Percentiles rank a stretch among this genome's conserved stretches.
Conservation (phyloP, 2,888 invertebrate genomes). For the Pachymerium ferrugineum region DNA sequence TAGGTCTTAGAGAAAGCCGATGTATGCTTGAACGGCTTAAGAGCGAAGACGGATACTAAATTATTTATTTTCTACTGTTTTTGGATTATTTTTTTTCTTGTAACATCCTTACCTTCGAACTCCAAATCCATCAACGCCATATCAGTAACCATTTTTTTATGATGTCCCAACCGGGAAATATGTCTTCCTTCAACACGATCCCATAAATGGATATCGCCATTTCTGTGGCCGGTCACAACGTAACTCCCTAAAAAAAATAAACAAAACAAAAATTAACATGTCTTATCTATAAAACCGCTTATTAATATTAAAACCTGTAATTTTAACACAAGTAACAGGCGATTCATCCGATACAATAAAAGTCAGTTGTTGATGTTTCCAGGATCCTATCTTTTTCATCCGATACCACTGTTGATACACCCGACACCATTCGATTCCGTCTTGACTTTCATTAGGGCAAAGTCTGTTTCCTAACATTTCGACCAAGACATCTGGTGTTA, state of each 20-base stretch:
- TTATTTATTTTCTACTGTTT: neutral
- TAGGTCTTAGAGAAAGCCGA: too few relatives aligned
- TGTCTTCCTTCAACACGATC: neutral
- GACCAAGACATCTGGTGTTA: neutral
- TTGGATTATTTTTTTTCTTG: neutral
- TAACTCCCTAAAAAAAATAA: neutral
- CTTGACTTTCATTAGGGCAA: neutral
- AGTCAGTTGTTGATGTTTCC: neutral
- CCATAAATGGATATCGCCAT: slow-evolving; percentile 24
- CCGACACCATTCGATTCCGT: neutral
- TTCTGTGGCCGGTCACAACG: slow-evolving; percentile 2
- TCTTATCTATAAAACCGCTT: neutral
- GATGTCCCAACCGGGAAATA: neutral
- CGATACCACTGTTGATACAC: neutral
- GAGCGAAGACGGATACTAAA: too few relatives aligned
- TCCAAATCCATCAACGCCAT: slow-evolving; percentile 23
- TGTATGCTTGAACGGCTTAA: too few relatives aligned
- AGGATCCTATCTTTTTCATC: neutral
- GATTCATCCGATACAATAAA: neutral
- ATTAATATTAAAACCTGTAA: neutral
- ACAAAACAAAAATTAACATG: neutral
- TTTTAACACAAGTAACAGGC: neutral
- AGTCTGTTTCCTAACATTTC: neutral
- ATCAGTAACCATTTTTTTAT: neutral
- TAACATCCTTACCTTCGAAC: neutral